A percentile compares a stretch with the other conserved stretches of the same genome.
Conservation (phyloP, 2,113 vertebrate species). For the Burhinus oedicnemus region DNA sequence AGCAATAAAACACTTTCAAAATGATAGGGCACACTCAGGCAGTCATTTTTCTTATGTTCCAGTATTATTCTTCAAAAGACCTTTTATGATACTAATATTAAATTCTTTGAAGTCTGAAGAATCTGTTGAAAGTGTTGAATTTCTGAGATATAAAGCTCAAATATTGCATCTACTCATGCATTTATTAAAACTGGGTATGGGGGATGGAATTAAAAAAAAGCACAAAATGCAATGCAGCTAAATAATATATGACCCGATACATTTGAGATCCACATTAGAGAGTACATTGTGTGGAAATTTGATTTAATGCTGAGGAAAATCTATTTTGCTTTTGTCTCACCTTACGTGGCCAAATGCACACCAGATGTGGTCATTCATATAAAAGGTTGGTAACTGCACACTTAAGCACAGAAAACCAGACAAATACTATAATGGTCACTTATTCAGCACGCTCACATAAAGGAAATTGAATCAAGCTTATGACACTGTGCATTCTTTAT, state of each 20-base stretch:
- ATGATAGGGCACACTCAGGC: conserved; percentile 74
- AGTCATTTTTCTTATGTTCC: conserved; percentile 80
- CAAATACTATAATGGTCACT: conserved; percentile 74
- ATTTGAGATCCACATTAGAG: conserved; percentile 73
- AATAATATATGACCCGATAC: conserved; percentile 79
- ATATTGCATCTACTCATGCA: conserved; percentile 74
- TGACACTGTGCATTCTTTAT: conserved; percentile 74
- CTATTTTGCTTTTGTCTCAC: conserved; percentile 80
- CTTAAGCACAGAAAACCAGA: conserved; percentile 43
- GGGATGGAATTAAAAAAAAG: conserved; percentile 67
- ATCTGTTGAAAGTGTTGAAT: conserved; percentile 78
- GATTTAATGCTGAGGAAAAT: conserved; percentile 78
- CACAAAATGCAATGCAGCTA: conserved; percentile 63
- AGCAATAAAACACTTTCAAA: conserved; percentile 83
- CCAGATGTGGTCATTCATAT: conserved; percentile 75
- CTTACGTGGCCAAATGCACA: conserved; percentile 75
- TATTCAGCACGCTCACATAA: conserved; percentile 59
- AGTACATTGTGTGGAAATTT: conserved; percentile 74
- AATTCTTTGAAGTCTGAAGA: conserved; percentile 80
- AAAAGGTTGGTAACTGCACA: conserved; percentile 68
- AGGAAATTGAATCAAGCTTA: conserved; percentile 79
- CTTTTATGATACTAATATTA: conserved; percentile 82
- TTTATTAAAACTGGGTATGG: conserved; percentile 77
- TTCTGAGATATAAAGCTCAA: conserved; percentile 75
- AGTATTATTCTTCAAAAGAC: conserved; percentile 81